A percentile compares a stretch with the other conserved stretches of the same genome.
phyloP scores from a whole-genome alignment of 2,797 vertebrate genomes.

The Galaxias olidus region DNA sequence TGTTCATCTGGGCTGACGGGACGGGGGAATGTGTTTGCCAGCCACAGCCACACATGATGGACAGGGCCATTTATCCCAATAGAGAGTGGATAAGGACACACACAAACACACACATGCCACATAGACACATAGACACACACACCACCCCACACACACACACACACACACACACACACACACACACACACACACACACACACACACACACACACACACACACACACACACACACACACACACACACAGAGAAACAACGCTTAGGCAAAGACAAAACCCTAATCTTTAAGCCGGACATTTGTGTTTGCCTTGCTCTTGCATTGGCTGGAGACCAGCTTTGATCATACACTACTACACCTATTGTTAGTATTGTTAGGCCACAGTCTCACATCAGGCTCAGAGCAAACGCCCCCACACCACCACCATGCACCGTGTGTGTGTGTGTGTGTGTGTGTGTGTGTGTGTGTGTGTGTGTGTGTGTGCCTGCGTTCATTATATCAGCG shows the following conservation, averaged over 20 bases:
- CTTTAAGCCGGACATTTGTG: neutral
- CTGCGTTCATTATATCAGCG: neutral
- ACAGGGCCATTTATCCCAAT: slow-evolving; percentile 77
- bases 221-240: slow-evolving; percentile 1
- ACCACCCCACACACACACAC: neutral
- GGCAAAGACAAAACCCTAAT: neutral
- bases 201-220: neutral
- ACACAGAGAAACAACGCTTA: neutral
- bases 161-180: neutral
- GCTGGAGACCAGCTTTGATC: neutral
- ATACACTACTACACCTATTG: neutral
- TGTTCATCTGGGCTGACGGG: slow-evolving; percentile 76
- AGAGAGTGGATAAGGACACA: slow-evolving; percentile 37
- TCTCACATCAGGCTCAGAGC: neutral
- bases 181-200: neutral
- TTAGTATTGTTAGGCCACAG: too few species aligned
- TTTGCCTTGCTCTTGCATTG: neutral
- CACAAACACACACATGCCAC: slow-evolving; percentile 12
- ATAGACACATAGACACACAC: neutral
- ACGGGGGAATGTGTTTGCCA: slow-evolving; percentile 71
- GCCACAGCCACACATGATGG: slow-evolving; percentile 65
- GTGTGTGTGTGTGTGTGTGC: slow-evolving; percentile 3
- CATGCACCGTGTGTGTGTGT: neutral
- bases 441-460: slow-evolving; percentile 5
- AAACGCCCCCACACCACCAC: neutral